Conservation (phyloP, 2,888 invertebrate genomes). For the Gibbula magus region DNA sequence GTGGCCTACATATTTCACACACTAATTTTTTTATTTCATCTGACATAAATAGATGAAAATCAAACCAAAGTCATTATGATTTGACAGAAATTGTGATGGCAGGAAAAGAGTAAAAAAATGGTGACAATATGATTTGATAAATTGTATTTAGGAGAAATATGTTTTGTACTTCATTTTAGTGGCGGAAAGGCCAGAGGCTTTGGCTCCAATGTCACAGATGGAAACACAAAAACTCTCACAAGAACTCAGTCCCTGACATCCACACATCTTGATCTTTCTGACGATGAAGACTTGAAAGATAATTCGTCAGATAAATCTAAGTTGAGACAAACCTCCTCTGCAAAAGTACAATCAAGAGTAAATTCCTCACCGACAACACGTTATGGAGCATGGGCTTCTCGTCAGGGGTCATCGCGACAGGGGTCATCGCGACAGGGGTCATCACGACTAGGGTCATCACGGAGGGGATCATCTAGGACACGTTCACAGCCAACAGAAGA, state of each 20-base stretch:
- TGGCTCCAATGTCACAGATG: no score
- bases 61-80: no score
- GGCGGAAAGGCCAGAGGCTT: neutral
- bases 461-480: neutral
- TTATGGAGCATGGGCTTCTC: no score
- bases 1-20: no score
- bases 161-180: neutral
- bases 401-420: neutral
- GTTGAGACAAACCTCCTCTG: neutral
- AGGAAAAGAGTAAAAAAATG: no score
- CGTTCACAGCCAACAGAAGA: neutral
- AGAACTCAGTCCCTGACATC: neutral
- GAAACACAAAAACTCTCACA: neutral
- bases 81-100: no score
- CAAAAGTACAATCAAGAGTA: constrained; percentile 28
- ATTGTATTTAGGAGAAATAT: neutral
- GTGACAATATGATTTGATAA: neutral
- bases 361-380: neutral
- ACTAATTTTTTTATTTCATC: no score
- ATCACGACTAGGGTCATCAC: constrained; percentile 29
- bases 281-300: neutral
- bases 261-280: neutral
- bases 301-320: neutral
- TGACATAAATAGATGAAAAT: no score
- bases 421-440: constrained; percentile 4